phyloP scores from a whole-genome alignment of 2,888 invertebrate species.

The Tiliacea aurago region DNA sequence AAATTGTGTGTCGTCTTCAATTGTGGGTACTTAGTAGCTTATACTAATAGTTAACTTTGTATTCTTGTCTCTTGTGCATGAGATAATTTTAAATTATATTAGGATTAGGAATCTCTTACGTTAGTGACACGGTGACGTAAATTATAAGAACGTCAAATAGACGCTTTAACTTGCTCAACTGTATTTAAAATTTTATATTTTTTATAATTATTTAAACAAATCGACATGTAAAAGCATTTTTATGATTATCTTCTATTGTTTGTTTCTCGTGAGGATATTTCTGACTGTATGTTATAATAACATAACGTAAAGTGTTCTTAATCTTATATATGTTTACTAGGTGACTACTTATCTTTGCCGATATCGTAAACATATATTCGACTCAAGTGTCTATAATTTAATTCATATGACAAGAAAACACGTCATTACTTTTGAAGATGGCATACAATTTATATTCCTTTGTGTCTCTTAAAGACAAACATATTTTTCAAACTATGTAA shows the following conservation, averaged over 20 bases:
- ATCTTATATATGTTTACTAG: slow-evolving; percentile 17
- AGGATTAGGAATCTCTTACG: neutral
- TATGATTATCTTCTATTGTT: slow-evolving; percentile 2
- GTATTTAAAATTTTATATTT: neutral
- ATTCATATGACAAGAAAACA: slow-evolving; percentile 15
- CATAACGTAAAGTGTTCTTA: neutral
- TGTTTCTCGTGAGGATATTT: slow-evolving; percentile 3
- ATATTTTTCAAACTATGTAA: slow-evolving; percentile 32
- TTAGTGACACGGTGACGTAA: neutral
- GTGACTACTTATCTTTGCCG: slow-evolving; percentile 4
- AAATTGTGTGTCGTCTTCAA: slow-evolving; percentile 32
- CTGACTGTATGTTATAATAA: neutral
- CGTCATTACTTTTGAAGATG: slow-evolving; percentile 22
- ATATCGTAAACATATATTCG: slow-evolving; percentile 7
- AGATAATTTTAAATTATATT: neutral
- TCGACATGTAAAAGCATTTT: neutral
- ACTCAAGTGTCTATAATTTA: slow-evolving; percentile 20
- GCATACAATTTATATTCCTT: slow-evolving; percentile 21
- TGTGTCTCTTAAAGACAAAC: slow-evolving; percentile 17
- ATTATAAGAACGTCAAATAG: neutral
- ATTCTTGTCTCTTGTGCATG: neutral
- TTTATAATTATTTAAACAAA: neutral
- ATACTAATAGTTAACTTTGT: neutral
- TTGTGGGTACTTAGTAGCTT: neutral
- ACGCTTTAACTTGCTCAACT: neutral